Evolutionary conservation across 2,797 vertebrate genomes (phyloP), one percentile per base, ranked within the genome.

Genomic region (Sebastes elongatus): DNA sequence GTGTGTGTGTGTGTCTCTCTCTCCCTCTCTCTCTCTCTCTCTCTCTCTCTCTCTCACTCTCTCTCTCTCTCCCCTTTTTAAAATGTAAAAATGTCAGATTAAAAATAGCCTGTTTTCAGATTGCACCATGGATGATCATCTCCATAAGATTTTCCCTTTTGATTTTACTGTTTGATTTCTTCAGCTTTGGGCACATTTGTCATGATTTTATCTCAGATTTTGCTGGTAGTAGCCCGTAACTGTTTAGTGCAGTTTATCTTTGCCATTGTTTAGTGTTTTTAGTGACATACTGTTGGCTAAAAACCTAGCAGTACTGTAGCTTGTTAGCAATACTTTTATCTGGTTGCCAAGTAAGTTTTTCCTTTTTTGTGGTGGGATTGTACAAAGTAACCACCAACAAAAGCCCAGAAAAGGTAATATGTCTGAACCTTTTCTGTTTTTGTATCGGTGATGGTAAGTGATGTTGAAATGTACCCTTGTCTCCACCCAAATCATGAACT

Each of bases 401-500:
- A 97, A 97, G 95, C 93, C 96, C 95, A 83, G 78, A 86, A 91
- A 91, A 86, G 78, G 81, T 90, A 85, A 84, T 88, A 83, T 91
- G 80, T 87, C 72, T 90, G 67, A 88, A 76, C 90, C 90, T 92
- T 93, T 91, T 93, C 85, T 90, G 83, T 93, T 87, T 88, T 78
- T 89, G 78, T 92, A 78, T 84, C 95, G 96, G 96, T 84, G 95
- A 93, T 98, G 97, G 97, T 98, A 98, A 98, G 98, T 97, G 82
- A 93, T 98, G 96, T 96, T 98, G 96, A 98, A 98, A 96, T 99
- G 97, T 99, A 96, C 96, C 97, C 92, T 97, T 93, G 97, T 98
- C 97, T 97, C 97, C 97, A 96, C 96, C 97, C 95, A 97, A 99
- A 98, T 98, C 97, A 97, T 96, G 93, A 99, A 97, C 97, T 99